Conservation (phyloP, 2,888 invertebrate species). For the Eupithecia exiguata region DNA sequence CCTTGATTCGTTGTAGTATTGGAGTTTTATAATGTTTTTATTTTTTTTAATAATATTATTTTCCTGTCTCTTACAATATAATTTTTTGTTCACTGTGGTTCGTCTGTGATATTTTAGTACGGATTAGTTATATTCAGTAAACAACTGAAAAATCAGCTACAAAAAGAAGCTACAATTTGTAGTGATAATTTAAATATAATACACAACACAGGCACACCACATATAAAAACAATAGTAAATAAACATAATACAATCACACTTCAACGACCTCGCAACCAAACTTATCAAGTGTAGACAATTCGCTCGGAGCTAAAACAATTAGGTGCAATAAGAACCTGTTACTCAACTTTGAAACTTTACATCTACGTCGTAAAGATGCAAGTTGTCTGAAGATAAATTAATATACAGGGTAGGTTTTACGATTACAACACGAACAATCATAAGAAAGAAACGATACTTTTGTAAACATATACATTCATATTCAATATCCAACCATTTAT, state of each 20-base stretch:
- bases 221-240: slow-evolving; percentile 11
- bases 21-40: not conserved
- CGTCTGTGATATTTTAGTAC: not conserved
- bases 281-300: slow-evolving; percentile 24
- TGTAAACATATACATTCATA: not conserved
- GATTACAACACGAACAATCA: not conserved
- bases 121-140: not conserved
- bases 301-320: slow-evolving; percentile 38
- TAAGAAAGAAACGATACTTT: not conserved
- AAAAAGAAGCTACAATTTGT: too few species aligned
- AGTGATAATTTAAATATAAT: too few species aligned
- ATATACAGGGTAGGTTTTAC: slow-evolving; percentile 7
- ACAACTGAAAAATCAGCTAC: too few species aligned
- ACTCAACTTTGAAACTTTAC: slow-evolving; percentile 19
- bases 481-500: not conserved
- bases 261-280: slow-evolving; percentile 30
- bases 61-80: not conserved
- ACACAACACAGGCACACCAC: not conserved
- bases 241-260: slow-evolving; percentile 42
- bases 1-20: not conserved
- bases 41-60: not conserved
- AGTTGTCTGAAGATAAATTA: slow-evolving; percentile 16
- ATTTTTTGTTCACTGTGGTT: not conserved
- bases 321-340: slow-evolving; percentile 18
- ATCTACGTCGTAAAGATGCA: slow-evolving; percentile 17